A percentile compares a stretch with the other conserved stretches of the same genome.
Conservation (phyloP, 2,888 invertebrate species). For the Mythimna loreyi region DNA sequence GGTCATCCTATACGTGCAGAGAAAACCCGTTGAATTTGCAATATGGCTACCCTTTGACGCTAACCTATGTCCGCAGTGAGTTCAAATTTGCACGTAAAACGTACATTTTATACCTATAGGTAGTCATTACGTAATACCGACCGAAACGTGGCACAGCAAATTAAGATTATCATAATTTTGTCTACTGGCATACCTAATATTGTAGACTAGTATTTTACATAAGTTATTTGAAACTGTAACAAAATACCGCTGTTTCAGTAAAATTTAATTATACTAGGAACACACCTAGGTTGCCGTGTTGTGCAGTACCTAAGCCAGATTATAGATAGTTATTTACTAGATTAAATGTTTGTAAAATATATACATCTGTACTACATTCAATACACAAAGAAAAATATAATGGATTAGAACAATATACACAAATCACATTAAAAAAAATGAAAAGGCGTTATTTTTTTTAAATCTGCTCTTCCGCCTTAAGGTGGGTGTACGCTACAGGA, state of each 20-base stretch:
- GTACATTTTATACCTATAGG: constrained; percentile 37
- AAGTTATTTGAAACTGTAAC: constrained; percentile 22
- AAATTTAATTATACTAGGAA: constrained; percentile 3
- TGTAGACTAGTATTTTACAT: constrained; percentile 31
- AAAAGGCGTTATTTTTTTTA: no score
- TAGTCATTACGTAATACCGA: constrained; percentile 42
- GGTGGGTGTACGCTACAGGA: no score
- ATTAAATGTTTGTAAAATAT: no score
- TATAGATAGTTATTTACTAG: background rate
- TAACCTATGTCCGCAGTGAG: constrained; percentile 73
- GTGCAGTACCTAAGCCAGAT: background rate
- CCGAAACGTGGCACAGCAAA: constrained; percentile 31
- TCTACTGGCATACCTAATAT: constrained; percentile 27
- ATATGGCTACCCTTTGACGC: constrained; percentile 80
- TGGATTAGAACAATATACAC: no score
- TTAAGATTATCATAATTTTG: constrained; percentile 55
- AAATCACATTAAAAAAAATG: no score
- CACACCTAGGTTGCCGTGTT: background rate
- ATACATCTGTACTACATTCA: no score
- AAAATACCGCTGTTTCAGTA: constrained; percentile 30
- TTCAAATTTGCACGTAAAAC: constrained; percentile 54
- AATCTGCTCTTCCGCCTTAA: no score
- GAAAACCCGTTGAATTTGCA: constrained; percentile 73
- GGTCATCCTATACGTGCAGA: constrained; percentile 70
- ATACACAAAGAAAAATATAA: no score